phyloP scores from a whole-genome alignment of 2,888 invertebrate genomes.

The Hartigia nigra region DNA sequence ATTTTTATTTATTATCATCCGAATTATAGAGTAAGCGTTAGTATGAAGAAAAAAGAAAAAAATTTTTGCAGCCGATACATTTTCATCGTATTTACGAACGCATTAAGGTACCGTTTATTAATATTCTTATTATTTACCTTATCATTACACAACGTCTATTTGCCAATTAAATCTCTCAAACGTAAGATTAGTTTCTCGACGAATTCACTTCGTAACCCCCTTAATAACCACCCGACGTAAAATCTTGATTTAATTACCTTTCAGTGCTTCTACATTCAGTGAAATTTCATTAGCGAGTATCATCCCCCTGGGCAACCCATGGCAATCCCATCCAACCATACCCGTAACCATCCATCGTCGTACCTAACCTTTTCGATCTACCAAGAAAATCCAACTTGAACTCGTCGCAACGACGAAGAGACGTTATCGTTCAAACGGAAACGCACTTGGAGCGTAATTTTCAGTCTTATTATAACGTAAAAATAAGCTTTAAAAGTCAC shows the following conservation, averaged over 20 bases:
- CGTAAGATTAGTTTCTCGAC: not conserved
- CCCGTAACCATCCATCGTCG: not conserved
- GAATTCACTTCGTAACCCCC: not conserved
- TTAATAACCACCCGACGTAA: not conserved
- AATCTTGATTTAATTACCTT: not conserved
- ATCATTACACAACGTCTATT: not conserved
- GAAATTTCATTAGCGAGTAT: not conserved
- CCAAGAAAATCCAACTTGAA: not conserved
- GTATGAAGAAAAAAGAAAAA: too few relatives aligned
- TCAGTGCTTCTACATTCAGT: not conserved
- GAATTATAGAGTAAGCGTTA: too few relatives aligned
- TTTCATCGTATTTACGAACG: not conserved
- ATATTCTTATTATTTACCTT: not conserved
- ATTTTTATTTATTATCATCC: too few relatives aligned
- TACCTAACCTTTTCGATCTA: not conserved
- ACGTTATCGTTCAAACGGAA: not conserved
- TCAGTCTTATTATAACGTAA: not conserved
- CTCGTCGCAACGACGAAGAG: not conserved
- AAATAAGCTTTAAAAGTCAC: not conserved
- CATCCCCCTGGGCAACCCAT: not conserved
- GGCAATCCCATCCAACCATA: not conserved
- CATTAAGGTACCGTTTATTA: not conserved
- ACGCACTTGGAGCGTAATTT: not conserved
- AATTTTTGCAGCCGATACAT: too few relatives aligned
- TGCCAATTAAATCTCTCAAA: not conserved